Evolutionary conservation across 2,797 vertebrate genomes (phyloP).

Genomic region (Cuniculus paca): DNA sequence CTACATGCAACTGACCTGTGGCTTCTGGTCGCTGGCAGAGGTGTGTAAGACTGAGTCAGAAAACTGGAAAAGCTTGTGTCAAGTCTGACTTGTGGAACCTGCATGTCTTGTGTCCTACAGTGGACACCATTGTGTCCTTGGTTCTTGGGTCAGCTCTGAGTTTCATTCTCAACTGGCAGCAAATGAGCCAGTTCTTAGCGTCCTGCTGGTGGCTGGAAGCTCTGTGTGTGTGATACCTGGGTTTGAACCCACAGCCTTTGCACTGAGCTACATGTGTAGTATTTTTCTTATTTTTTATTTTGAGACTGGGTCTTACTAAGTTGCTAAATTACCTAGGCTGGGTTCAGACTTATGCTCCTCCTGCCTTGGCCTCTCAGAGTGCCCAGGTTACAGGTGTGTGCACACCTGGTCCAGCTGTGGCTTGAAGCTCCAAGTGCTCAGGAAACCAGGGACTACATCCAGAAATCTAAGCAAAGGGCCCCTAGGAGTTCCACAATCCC

Average conservation of each 20-base stretch:
- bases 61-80: not conserved
- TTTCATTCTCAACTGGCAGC: not conserved
- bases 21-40: not conserved
- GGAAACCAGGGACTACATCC: not conserved
- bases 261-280: not conserved
- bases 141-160: not conserved
- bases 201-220: not conserved
- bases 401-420: not conserved
- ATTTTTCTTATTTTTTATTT: not conserved
- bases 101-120: fast-evolving
- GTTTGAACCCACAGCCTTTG: not conserved
- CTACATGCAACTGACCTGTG: not conserved
- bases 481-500: not conserved
- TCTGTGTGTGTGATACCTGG: not conserved
- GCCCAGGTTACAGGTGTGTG: not conserved
- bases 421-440: not conserved
- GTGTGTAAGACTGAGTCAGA: not conserved
- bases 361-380: not conserved
- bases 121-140: not conserved
- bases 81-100: not conserved
- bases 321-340: not conserved
- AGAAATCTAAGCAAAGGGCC: not conserved
- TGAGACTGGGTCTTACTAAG: not conserved
- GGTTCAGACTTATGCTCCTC: not conserved
- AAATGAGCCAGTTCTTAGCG: not conserved